Conservation (phyloP, 2,888 invertebrate species). For the Lottia gigantea region DNA sequence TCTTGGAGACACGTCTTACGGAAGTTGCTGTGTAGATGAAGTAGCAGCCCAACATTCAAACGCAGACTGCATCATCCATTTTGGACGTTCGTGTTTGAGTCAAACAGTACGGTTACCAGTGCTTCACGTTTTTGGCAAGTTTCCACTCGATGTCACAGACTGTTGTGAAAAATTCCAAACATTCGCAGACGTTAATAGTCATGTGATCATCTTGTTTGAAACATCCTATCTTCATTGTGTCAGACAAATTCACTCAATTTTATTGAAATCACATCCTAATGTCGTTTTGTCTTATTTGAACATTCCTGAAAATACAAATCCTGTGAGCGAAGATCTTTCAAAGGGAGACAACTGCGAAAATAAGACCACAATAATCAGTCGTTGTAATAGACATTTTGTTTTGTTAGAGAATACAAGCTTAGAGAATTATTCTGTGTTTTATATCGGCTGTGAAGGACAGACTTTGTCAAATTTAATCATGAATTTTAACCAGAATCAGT, state of each 20-base stretch:
- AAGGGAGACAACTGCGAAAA: too few relatives aligned
- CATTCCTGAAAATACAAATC: background rate
- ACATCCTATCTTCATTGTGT: conserved; percentile 62
- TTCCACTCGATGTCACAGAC: conserved; percentile 71
- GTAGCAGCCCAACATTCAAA: conserved; percentile 89
- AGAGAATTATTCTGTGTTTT: conserved; percentile 74
- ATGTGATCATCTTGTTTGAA: conserved; percentile 67
- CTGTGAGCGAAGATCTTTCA: too few relatives aligned
- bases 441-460: conserved; percentile 76
- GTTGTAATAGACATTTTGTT: conserved; percentile 41
- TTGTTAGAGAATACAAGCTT: conserved; percentile 49
- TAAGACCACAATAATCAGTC: background rate
- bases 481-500: conserved; percentile 63
- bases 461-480: conserved; percentile 75
- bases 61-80: conserved; percentile 89
- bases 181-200: conserved; percentile 39
- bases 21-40: conserved; percentile 91
- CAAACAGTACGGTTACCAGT: conserved; percentile 79
- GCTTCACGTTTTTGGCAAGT: conserved; percentile 68
- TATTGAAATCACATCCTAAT: background rate
- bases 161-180: conserved; percentile 53
- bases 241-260: conserved; percentile 42
- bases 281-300: background rate
- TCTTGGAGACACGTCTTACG: conserved; percentile 91
- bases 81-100: conserved; percentile 89